Evolutionary conservation across 2,888 invertebrate species (phyloP).

Genomic region (Tenthredo scrophulariae): DNA sequence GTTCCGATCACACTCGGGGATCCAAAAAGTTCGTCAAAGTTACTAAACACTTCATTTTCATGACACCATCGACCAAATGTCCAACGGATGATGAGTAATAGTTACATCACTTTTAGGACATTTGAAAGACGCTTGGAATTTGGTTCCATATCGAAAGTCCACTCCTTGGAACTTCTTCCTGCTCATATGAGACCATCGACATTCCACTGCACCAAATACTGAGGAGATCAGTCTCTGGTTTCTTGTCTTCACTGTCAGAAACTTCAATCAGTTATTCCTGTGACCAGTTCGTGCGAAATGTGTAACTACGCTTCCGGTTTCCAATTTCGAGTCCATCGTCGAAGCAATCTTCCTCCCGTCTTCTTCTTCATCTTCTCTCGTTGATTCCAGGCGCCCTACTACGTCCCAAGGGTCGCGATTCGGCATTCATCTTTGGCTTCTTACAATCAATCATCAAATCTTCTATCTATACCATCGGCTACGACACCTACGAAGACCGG

Average conservation of each 20-base stretch:
- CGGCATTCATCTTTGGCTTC: constrained; percentile 49
- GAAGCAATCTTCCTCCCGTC: not conserved
- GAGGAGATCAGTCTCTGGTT: not conserved
- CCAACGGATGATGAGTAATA: not conserved
- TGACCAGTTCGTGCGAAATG: not conserved
- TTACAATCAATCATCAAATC: constrained; percentile 21
- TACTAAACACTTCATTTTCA: not conserved
- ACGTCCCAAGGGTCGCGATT: constrained; percentile 20
- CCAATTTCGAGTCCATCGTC: not conserved
- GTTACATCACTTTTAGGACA: not conserved
- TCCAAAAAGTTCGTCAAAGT: not conserved
- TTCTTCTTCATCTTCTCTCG: constrained; percentile 4
- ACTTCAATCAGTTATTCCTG: not conserved
- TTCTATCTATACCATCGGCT: not conserved
- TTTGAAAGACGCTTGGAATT: not conserved
- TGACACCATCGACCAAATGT: not conserved
- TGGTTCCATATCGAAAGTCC: not conserved
- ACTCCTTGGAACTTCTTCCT: not conserved
- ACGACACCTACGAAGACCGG: not conserved
- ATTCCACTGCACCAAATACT: not conserved
- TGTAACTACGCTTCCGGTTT: not conserved
- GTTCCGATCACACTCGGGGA: not conserved
- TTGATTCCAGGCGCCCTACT: constrained; percentile 18
- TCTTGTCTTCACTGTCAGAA: not conserved
- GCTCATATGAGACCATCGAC: not conserved